Conservation (phyloP, 2,113 vertebrate genomes). For the Lamprotornis superbus region DNA sequence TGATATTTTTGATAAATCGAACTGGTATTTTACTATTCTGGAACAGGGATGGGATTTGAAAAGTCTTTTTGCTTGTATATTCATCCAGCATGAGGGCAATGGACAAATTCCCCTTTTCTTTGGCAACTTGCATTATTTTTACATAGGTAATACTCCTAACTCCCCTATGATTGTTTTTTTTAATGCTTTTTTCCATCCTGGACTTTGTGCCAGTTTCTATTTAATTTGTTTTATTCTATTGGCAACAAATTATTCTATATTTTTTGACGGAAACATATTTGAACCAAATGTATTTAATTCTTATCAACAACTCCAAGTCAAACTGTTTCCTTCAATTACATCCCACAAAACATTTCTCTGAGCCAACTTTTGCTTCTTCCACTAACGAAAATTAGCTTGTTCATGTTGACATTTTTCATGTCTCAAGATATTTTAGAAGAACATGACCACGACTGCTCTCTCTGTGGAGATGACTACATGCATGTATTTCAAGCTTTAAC, state of each 20-base stretch:
- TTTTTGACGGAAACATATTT: neutral
- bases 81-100: neutral
- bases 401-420: neutral
- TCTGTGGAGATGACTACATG: neutral
- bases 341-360: neutral
- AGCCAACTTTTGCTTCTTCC: neutral
- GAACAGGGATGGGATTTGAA: neutral
- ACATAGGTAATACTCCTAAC: neutral
- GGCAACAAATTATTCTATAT: neutral
- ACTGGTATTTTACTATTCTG: neutral
- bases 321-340: neutral
- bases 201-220: neutral
- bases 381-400: neutral
- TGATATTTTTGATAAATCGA: neutral
- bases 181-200: neutral
- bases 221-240: neutral
- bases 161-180: neutral
- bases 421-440: neutral
- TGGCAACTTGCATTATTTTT: neutral
- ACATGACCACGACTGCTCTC: accelerated
- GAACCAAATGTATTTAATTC: neutral
- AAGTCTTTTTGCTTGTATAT: neutral
- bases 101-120: neutral
- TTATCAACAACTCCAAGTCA: neutral
- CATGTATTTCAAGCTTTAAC: neutral